Base-by-base conservation (phyloP, 2,113 vertebrate species). In the Rhabdornis inornatus region DNA sequence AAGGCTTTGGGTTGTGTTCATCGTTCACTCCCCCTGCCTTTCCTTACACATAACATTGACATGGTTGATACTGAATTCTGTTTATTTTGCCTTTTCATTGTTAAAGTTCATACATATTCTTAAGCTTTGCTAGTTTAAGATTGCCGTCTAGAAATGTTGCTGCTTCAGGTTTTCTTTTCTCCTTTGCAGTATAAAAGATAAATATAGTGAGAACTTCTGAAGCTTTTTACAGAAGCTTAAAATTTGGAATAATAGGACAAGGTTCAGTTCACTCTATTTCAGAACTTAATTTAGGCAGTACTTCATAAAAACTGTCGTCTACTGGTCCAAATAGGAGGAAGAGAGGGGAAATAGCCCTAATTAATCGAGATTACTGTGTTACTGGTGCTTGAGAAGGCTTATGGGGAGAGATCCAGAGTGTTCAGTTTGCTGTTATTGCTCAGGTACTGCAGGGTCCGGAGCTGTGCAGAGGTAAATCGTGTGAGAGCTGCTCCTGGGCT, bases 361-460 rank as follows among this genome's bases (percentile, higher is more conserved):
- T 60, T 72, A 82, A 77, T 59, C 7, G 4, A 25, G 30, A 31
- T 87, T 19, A 44, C 15, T 50, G 7, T 81, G 21, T 63, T 83
- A 52, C 7, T 82, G 84, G 27, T 84, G 27, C 42, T 72, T 53
- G 31, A 15, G 44, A 27, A 80, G 50, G 28, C 31, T 65, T 66
- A 4, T 13, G 10, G 53, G 53, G 71, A 12, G 70, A 47, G 23
- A 39, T 76, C 2, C 33, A 13, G 81, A 31, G 80, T 24, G 25
- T 40, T 44, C 13, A 20, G 7, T 17, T 27, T 52, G 27, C 13
- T 15, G 50, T 6, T 28, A 18, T 18, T 52, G 27, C 50, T 52
- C 50, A 52, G 50, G 10, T 30, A 4, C 13, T 70, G 37, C 22
- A 7, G 0, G 1, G 22, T 28, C 37, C 0, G 1, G 21, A 39